Base-by-base conservation (phyloP, 2,797 vertebrate species). In the Enteromius treurensis region DNA sequence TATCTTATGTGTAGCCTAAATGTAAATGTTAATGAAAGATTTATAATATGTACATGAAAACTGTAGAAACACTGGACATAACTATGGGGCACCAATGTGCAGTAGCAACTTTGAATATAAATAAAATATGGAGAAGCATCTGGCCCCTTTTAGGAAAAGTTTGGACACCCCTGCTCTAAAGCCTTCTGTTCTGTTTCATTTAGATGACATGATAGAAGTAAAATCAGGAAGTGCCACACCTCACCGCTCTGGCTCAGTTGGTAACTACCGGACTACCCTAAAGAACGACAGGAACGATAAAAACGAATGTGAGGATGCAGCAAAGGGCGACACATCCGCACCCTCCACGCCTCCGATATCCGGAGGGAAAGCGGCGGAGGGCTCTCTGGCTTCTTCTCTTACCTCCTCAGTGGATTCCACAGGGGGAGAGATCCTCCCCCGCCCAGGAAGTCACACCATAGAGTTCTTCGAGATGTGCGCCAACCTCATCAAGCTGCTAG, bases 391-490 rank as follows among this genome's bases (percentile, higher is more conserved):
- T 60, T 97, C 97, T 77, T 99, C 98, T 21, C 90, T 96, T 91
- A 98, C 95, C 87, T 98, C 96, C 74, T 97, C 96, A 34, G 94
- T 96, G 67, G 98, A 99, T 88, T 98, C 97, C 37, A 94, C 95
- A 1, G 95, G 91, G 58, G 95, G 95, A 29, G 96, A 96, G 32
- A 87, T 93, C 77, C 93, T 92, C 92, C 97, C 90, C 26, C 95
- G 97, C 80, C 96, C 98, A 10, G 98, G 98, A 90, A 99, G 98
- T 94, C 98, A 99, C 93, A 98, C 97, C 68, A 99, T 99, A 87
- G 98, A 99, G 87, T 99, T 99, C 90, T 99, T 99, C 89, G 98
- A 99, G 94, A 99, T 99, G 97, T 99, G 98, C 90, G 98, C 98
- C 77, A 99, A 99, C 93, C 96, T 99, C 91, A 99, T 99, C 94